Percentiles rank a stretch among this genome's conserved stretches.
Evolutionary conservation across 2,888 invertebrate genomes (phyloP).

Genomic region (Tenodera sinensis): DNA sequence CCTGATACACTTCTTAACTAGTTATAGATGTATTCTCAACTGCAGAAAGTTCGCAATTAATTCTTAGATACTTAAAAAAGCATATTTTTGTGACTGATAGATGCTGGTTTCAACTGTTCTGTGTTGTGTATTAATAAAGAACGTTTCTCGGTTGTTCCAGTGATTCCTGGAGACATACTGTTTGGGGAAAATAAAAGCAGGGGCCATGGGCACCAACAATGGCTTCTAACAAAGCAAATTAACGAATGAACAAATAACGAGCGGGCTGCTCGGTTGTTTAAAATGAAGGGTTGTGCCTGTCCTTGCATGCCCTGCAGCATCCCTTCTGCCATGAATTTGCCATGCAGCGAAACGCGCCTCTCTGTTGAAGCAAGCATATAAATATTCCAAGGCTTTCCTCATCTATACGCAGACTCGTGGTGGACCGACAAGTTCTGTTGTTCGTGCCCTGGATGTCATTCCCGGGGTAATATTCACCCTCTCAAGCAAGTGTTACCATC

Average conservation of each 20-base stretch:
- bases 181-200: not conserved
- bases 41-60: too few relatives aligned
- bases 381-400: not conserved
- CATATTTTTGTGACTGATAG: too few relatives aligned
- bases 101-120: too few relatives aligned
- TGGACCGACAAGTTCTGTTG: not conserved
- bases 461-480: not conserved
- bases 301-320: not conserved
- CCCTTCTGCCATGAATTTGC: not conserved
- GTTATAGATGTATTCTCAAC: too few relatives aligned
- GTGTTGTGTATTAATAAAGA: too few relatives aligned
- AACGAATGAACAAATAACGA: not conserved
- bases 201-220: not conserved
- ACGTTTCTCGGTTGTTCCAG: too few relatives aligned
- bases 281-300: not conserved
- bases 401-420: not conserved
- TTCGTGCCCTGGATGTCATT: not conserved
- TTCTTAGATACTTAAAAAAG: too few relatives aligned
- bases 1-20: too few relatives aligned
- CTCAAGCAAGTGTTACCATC: too few relatives aligned
- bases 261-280: not conserved
- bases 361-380: not conserved
- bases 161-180: not conserved
- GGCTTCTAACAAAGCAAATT: not conserved
- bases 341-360: not conserved